phyloP scores from a whole-genome alignment of 2,888 invertebrate species.

The Diarsia dahlii region DNA sequence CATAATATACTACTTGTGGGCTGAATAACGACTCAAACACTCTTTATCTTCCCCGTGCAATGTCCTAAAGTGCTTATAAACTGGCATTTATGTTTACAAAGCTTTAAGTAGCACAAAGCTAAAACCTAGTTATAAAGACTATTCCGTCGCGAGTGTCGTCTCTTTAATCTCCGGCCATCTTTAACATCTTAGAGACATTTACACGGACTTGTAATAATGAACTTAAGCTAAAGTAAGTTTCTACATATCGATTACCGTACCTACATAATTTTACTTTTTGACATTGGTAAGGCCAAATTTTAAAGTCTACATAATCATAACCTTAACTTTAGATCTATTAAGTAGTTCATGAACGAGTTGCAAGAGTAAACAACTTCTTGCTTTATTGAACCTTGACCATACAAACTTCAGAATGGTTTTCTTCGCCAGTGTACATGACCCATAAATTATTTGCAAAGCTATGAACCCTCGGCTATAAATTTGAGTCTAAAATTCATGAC shows the following conservation, averaged over 20 bases:
- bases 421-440: background rate
- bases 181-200: no score
- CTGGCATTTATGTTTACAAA: background rate
- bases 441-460: conserved; percentile 14
- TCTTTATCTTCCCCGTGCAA: background rate
- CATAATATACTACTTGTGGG: no score
- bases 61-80: no score
- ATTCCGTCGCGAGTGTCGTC: conserved; percentile 3
- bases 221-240: background rate
- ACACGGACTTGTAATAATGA: no score
- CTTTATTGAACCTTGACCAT: background rate
- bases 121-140: conserved; percentile 3
- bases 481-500: background rate
- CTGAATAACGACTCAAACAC: no score
- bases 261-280: no score
- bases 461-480: background rate
- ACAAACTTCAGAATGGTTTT: background rate
- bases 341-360: background rate
- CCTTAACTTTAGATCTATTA: background rate
- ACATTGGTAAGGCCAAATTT: no score
- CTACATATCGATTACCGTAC: no score
- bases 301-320: no score
- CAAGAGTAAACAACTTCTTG: no score
- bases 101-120: background rate
- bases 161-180: conserved; percentile 19